Conservation (phyloP, 2,113 vertebrate species). For the Crotalus viridis region DNA sequence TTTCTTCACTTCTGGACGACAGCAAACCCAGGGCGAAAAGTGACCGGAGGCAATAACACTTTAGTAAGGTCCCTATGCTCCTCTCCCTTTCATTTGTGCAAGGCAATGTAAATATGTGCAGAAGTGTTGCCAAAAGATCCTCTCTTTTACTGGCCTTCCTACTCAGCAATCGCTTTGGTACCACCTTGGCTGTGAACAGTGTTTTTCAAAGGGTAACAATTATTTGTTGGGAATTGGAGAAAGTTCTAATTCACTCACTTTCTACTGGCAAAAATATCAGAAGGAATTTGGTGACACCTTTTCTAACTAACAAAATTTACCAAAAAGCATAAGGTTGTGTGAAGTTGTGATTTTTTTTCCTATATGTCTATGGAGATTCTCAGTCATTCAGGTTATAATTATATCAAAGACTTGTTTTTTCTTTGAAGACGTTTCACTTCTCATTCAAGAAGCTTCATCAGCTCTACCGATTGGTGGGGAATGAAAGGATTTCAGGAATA, state of each 20-base stretch:
- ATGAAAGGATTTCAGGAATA: no score
- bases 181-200: not conserved
- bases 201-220: not conserved
- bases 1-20: constrained; percentile 67
- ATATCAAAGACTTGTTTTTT: no score
- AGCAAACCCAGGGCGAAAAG: constrained; percentile 57
- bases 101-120: no score
- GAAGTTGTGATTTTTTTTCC: no score
- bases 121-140: no score
- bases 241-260: not conserved
- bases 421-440: no score
- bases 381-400: no score
- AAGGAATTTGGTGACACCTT: not conserved
- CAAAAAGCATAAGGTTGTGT: not conserved
- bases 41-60: constrained; percentile 56
- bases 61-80: not conserved
- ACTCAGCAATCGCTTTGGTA: not conserved
- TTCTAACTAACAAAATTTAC: not conserved
- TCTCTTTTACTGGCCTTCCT: not conserved
- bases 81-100: no score
- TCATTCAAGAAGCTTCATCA: no score
- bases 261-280: not conserved
- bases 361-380: no score
- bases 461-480: no score
- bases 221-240: not conserved